Evolutionary conservation across 1,140 invertebrate species (phyloP), one percentile per base, ranked within the genome.

Genomic region (Heliconius eleuchia): DNA sequence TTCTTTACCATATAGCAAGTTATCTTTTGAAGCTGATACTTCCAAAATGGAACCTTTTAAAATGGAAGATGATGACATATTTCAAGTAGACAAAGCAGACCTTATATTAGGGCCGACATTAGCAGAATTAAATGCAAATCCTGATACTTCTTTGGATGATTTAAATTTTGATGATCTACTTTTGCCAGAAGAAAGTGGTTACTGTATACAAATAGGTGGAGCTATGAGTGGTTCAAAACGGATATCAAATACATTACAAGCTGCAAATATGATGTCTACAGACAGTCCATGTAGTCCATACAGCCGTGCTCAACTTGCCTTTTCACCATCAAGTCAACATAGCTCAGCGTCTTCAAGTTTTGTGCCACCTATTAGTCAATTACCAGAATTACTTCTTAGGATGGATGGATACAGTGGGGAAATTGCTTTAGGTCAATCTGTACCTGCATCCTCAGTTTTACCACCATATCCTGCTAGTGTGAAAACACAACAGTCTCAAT

Each of bases 31-130:
- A 71, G 85, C 88, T 73, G 92, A 95, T 73, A 85, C 91, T 66
- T 88, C 95, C 71, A 96, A 96, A 94, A 94, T 95, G 74, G 96
- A 96, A 84, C 92, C 96, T 6, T 96, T 97, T 72, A 97, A 96
- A 90, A 97, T 97, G 96, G 97, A 98, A 84, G 97, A 98, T 86
- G 97, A 98, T 89, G 97, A 98, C 88, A 98, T 98, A 82, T 98
- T 98, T 88, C 97, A 98, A 95, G 97, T 98, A 60, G 97, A 98
- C 89, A 98, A 98, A 92, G 96, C 97, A 70, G 97, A 98, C 94
- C 95, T 98, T 42, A 96, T 98, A 84, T 95, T 96, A 83, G 97
- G 97, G 1, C 97, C 98, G 2, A 99, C 98, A 77, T 93, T 99
- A 70, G 97, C 98, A 0, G 98, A 98, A 91, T 92, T 99, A 13